These are phyloP conservation scores for Hucho hucho DNA, from an alignment of 2,113 vertebrate species.

Conservation along the genomic window DNA sequence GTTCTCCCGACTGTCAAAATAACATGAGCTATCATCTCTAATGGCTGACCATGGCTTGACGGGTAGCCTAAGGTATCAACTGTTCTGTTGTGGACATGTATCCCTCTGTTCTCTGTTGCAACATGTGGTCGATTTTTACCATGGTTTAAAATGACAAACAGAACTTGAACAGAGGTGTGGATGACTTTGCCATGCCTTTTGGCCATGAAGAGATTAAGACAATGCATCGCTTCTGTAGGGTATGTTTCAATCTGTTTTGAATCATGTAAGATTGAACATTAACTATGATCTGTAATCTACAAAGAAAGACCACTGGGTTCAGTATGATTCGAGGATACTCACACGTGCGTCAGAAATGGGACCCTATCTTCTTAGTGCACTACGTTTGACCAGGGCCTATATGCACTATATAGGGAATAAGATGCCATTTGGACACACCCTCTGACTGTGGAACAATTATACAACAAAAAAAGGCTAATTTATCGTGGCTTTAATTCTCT, in stretches of 20 bases:
- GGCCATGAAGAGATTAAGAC: neutral
- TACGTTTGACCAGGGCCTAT: no score
- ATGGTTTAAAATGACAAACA: neutral
- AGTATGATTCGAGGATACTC: no score
- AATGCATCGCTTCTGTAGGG: neutral
- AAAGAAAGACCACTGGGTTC: neutral
- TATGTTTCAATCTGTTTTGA: neutral
- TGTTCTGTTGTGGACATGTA: slow-evolving; percentile 12
- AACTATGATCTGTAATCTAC: neutral
- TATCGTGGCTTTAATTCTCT: no score
- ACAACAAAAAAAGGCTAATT: no score
- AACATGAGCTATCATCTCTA: slow-evolving; percentile 20
- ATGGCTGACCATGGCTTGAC: slow-evolving; percentile 23
- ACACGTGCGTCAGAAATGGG: no score
- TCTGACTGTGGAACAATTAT: no score
- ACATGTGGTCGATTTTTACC: neutral
- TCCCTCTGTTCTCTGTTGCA: slow-evolving; percentile 14
- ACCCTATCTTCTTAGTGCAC: no score
- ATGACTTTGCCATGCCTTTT: neutral
- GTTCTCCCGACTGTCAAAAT: slow-evolving; percentile 29
- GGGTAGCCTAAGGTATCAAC: slow-evolving; percentile 22
- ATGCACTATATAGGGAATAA: no score
- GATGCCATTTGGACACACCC: no score
- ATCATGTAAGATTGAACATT: no score
- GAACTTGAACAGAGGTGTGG: neutral